phyloP scores from a whole-genome alignment of 2,797 vertebrate species.

The Tolypeutes matacus region DNA sequence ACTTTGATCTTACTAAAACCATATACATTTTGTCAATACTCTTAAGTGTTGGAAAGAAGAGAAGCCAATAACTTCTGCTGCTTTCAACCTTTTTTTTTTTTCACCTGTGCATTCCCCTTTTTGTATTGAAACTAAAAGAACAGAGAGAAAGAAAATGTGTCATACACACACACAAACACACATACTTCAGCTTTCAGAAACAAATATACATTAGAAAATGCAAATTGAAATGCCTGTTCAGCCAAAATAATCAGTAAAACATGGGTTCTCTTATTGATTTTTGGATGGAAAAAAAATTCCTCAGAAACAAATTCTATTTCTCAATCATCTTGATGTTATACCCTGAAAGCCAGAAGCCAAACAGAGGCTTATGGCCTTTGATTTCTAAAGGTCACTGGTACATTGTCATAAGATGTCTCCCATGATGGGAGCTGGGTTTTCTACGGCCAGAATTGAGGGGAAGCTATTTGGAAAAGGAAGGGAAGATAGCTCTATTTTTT shows the following conservation, averaged over 20 bases:
- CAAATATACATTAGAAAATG: neutral
- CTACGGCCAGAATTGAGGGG: neutral
- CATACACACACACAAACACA: neutral
- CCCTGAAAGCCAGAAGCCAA: constrained; percentile 8
- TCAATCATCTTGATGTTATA: neutral
- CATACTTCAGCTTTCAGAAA: neutral
- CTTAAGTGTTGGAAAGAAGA: neutral
- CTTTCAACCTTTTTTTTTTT: neutral
- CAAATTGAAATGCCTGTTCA: neutral
- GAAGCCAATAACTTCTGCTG: neutral
- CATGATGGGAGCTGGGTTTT: neutral
- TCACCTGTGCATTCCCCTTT: neutral
- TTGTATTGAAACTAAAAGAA: neutral
- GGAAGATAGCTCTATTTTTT: neutral
- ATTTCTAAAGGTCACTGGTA: neutral
- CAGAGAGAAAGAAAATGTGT: neutral
- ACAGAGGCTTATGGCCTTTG: neutral
- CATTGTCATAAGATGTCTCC: neutral
- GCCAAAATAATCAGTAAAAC: constrained; percentile 18
- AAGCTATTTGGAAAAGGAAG: neutral
- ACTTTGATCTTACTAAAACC: constrained; percentile 10
- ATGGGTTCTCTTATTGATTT: neutral
- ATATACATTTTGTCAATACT: constrained; percentile 7
- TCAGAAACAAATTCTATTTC: constrained; percentile 38
- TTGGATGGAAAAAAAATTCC: constrained; percentile 31